A percentile compares a stretch with the other conserved stretches of the same genome.
Evolutionary conservation across 2,113 vertebrate genomes (phyloP).

Genomic region (Xyliphius kryptos): DNA sequence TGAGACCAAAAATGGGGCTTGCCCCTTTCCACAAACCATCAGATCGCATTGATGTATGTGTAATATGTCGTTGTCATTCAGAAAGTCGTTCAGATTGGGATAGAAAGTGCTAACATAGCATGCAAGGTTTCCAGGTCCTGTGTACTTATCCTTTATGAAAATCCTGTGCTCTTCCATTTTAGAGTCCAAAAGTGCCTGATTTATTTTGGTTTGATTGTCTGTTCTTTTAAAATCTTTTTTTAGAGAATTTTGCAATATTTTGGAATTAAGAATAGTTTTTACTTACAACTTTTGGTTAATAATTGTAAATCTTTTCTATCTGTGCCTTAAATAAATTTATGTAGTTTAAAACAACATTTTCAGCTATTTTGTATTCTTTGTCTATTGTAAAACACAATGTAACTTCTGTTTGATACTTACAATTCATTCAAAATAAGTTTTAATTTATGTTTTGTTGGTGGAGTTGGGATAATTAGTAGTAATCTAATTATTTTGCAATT

Average conservation of each 20-base stretch:
- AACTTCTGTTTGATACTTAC: too few relatives aligned
- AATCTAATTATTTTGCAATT: too few relatives aligned
- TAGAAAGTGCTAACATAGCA: too few relatives aligned
- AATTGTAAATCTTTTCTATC: slow-evolving; percentile 35
- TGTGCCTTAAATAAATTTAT: slow-evolving; percentile 37
- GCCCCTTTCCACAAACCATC: too few relatives aligned
- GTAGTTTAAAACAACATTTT: not conserved
- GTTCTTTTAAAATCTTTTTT: slow-evolving; percentile 38
- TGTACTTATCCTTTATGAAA: not conserved
- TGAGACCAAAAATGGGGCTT: too few relatives aligned
- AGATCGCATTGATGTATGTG: too few relatives aligned
- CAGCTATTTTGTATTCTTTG: not conserved
- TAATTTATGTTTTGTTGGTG: too few relatives aligned
- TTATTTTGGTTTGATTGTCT: slow-evolving; percentile 51
- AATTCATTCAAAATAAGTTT: too few relatives aligned
- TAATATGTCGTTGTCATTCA: too few relatives aligned
- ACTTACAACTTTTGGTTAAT: slow-evolving; percentile 26
- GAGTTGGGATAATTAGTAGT: too few relatives aligned
- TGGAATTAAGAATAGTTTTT: slow-evolving; percentile 22
- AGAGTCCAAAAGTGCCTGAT: slow-evolving; percentile 33
- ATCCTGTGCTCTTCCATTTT: not conserved
- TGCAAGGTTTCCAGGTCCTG: not conserved
- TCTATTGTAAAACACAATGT: too few relatives aligned
- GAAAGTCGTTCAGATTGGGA: too few relatives aligned
- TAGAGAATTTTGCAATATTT: slow-evolving; percentile 20